Evolutionary conservation across 1,140 invertebrate genomes (phyloP), one percentile per base, ranked within the genome.

Genomic region (Drosophila nasuta): DNA sequence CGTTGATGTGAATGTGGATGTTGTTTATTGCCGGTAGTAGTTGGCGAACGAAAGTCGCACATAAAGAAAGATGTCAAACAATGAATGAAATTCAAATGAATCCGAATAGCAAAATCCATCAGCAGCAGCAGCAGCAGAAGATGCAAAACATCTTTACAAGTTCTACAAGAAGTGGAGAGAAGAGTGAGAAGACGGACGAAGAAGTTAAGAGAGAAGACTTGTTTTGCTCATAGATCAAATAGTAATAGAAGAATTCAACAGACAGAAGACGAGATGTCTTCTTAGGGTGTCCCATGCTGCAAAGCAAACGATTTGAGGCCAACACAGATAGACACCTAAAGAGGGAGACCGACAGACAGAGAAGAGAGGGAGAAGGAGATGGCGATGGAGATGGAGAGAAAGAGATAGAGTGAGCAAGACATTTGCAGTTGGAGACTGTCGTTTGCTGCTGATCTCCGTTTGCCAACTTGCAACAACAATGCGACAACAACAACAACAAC

Each of bases 221-320:
- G 2, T 7, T 7, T 20, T 33, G 15, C 25, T 46, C 49, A 33
- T 70, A 56, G 49, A 70, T 70, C 67, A 70, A 70, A 54, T 46
- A 41, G 51, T 54, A 13, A 28, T n/a, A 13, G 49, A 5, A 17
- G 20, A 33, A 48, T 28, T 52, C 49, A 52, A 25, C 49, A 51
- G 51, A 49, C 43, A 51, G 51, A 49, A 30, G 45, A 25, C 33
- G 43, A 35, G 13, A 49, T n/a, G 30, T 59, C 48, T 60, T 58
- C 65, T 63, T 57, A 63, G 66, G 72, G 72, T 64, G 72, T 38
- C 20, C n/a, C 66, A 70, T 46, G 57, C 38, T 45, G 20, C 28
- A 60, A 77, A 69, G 48, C 80, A 62, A 76, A 76, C 77, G 77
- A 83, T 83, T 83, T 83, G 69, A 79, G 81, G 81, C 74, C 77